These are phyloP conservation scores for Boulengeromyrus knoepffleri DNA, from an alignment of 2,113 vertebrate species.

Conservation along the genomic window DNA sequence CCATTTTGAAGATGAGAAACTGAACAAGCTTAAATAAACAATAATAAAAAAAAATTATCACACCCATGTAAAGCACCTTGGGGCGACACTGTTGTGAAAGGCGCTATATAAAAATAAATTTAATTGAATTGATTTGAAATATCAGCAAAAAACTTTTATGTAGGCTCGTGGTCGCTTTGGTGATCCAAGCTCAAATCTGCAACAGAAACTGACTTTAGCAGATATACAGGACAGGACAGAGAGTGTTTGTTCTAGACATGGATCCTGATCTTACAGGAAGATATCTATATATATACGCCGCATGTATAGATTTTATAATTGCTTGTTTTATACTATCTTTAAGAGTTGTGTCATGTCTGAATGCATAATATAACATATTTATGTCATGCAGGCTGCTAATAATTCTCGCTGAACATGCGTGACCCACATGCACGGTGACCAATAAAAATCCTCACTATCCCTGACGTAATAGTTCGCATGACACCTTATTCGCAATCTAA, in stretches of 20 bases:
- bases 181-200: not conserved
- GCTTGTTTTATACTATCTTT: not conserved
- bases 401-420: not conserved
- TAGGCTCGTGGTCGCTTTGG: not conserved
- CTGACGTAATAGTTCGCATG: not conserved
- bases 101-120: too few species aligned
- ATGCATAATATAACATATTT: not conserved
- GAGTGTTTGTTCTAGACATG: not conserved
- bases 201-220: not conserved
- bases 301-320: not conserved
- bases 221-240: not conserved
- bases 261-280: not conserved
- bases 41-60: too few species aligned
- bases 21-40: not conserved
- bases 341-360: not conserved
- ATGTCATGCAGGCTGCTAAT: not conserved
- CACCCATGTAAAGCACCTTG: too few species aligned
- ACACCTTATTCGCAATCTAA: not conserved
- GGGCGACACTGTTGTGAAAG: too few species aligned
- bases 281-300: not conserved
- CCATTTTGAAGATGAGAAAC: not conserved
- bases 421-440: not conserved
- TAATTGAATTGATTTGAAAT: not conserved
- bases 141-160: not conserved
- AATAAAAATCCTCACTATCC: not conserved